Base-by-base conservation (phyloP, 1,140 invertebrate species). In the Rhagoletis pomonella region DNA sequence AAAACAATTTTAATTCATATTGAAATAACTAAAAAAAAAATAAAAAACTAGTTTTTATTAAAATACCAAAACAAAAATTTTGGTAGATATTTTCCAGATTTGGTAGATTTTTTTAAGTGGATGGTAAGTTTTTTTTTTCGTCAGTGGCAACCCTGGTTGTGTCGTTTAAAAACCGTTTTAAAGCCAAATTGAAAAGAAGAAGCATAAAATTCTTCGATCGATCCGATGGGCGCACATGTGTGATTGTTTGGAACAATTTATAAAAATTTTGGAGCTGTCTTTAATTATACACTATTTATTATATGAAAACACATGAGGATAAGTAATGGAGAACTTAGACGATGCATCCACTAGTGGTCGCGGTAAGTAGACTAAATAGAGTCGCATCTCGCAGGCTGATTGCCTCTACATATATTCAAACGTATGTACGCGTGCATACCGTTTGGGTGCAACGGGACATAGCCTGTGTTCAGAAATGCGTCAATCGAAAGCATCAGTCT, bases 341-440 rank as follows among this genome's bases (percentile, higher is more conserved):
- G 85, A 81, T 14, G 81, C 55, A 7, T 81, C 47, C 47, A 84
- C 87, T 42, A 44, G 77, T 17, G 62, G 87, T 14, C 87, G 87
- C 58, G 87, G 87, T 87, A 44, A 67, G 87, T 87, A 58, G 9
- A 81, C n/a, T 55, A 47, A 55, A n/a, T 55, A 55, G 0, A 60
- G 39, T 85, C 14, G 10, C 9, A n/a, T 62, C 9, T 4, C 12
- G n/a, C n/a, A n/a, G 17, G 50, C 50, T 55, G 50, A 55, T 55
- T 55, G 2, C 2, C 5, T 55, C 5, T 55, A 55, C 50, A 55
- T 55, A 55, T 7, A 55, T 55, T 29, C 29, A 29, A 29, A 29
- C 29, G 29, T 29, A 0, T 67, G 29, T 39, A 42, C 58, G 12
- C 12, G 9, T 67, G 65, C 29, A 42, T 67, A 67, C 65, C 65